A percentile compares a stretch with the other conserved stretches of the same genome.
These are phyloP conservation scores for Papilio polyxenes DNA, from an alignment of 1,140 invertebrate genomes.

Conservation along the genomic window DNA sequence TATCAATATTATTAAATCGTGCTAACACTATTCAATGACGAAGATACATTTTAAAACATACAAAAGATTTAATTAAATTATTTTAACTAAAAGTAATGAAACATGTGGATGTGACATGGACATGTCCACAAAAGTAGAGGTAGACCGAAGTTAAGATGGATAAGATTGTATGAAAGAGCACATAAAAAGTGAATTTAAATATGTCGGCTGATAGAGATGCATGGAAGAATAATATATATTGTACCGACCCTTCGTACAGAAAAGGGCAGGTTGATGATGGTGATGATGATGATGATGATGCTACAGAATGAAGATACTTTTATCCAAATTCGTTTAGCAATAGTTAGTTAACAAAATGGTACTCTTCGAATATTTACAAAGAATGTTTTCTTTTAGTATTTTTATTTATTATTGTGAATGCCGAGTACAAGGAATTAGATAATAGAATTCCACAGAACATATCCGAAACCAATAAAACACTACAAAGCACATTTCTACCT, in stretches of 20 bases:
- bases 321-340: background rate
- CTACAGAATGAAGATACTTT: too few relatives aligned
- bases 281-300: too few relatives aligned
- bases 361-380: background rate
- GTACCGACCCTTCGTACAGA: too few relatives aligned
- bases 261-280: too few relatives aligned
- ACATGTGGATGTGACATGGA: too few relatives aligned
- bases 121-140: too few relatives aligned
- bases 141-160: too few relatives aligned
- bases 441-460: slow-evolving; percentile 7
- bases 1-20: slow-evolving; percentile 37
- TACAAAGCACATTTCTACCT: background rate
- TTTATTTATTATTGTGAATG: slow-evolving; percentile 9
- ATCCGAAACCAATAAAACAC: background rate
- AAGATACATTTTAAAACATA: background rate
- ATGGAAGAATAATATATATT: too few relatives aligned
- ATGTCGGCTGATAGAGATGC: too few relatives aligned
- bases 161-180: too few relatives aligned
- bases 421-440: slow-evolving; percentile 17
- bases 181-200: too few relatives aligned
- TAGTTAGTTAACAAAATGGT: background rate
- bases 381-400: background rate
- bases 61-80: background rate
- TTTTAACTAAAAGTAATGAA: too few relatives aligned
- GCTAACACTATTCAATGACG: background rate